These are phyloP conservation scores for Gonocerus acuteangulatus DNA, from an alignment of 2,888 invertebrate species.

Conservation along the genomic window DNA sequence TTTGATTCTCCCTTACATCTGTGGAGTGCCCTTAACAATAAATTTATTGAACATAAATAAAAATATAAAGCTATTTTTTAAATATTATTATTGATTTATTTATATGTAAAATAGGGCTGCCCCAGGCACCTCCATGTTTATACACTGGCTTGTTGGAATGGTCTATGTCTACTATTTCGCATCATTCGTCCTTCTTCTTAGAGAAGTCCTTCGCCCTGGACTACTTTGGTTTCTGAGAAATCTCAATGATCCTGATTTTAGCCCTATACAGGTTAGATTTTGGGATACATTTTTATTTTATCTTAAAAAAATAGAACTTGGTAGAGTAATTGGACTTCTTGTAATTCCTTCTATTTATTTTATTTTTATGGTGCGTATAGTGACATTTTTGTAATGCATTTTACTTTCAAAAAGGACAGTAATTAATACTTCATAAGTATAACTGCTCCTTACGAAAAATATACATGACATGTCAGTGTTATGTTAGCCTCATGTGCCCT, in stretches of 20 bases:
- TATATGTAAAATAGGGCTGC: constrained; percentile 46
- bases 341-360: not conserved
- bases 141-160: constrained; percentile 99
- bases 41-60: too few species aligned
- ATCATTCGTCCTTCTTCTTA: constrained; percentile 81
- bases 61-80: too few species aligned
- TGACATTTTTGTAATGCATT: too few species aligned
- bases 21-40: too few species aligned
- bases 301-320: too few species aligned
- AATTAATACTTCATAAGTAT: too few species aligned
- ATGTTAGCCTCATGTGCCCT: too few species aligned
- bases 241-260: constrained; percentile 97
- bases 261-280: constrained; percentile 80
- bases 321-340: not conserved
- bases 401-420: too few species aligned
- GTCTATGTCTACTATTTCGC: constrained; percentile 99
- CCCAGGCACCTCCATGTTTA: constrained; percentile 93
- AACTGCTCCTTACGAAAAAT: too few species aligned
- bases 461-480: too few species aligned
- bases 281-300: not conserved
- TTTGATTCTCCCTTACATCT: too few species aligned
- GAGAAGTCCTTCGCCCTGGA: constrained; percentile 92
- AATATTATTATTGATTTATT: not conserved
- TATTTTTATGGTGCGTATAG: not conserved
- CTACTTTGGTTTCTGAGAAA: constrained; percentile 97